A percentile compares a stretch with the other conserved stretches of the same genome.
These are phyloP conservation scores for Sinhomidia bicolor DNA, from an alignment of 2,888 invertebrate species.

Conservation along the genomic window DNA sequence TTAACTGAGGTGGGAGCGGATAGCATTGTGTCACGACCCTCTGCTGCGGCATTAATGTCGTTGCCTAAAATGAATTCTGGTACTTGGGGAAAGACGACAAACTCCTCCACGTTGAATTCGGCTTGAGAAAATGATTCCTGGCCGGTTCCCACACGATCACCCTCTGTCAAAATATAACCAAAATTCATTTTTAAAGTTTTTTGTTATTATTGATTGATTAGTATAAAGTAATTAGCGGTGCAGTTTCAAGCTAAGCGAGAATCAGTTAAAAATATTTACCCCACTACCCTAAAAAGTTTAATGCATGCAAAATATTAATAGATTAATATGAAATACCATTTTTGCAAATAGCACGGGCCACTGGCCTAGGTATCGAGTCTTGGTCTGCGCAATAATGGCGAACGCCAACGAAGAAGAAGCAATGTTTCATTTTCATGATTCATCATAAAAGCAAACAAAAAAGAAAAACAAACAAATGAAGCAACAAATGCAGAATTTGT, in stretches of 20 bases:
- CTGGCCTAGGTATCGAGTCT: constrained; percentile 58
- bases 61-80: constrained; percentile 72
- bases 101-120: constrained; percentile 74
- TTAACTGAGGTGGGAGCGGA: constrained; percentile 67
- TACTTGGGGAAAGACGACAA: constrained; percentile 74
- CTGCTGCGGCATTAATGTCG: constrained; percentile 66
- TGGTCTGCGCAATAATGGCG: constrained; percentile 59
- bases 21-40: constrained; percentile 65
- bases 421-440: constrained; percentile 43
- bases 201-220: too few relatives aligned
- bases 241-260: too few relatives aligned
- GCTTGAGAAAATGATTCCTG: constrained; percentile 70
- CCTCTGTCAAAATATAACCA: too few relatives aligned
- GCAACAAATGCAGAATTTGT: neutral
- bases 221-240: too few relatives aligned
- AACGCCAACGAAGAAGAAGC: constrained; percentile 24
- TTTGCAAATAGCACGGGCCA: constrained; percentile 69
- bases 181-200: too few relatives aligned
- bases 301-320: constrained; percentile 34
- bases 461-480: neutral
- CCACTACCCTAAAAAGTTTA: neutral
- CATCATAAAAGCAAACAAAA: constrained; percentile 45
- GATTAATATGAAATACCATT: constrained; percentile 54
- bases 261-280: too few relatives aligned
- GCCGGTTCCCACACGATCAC: constrained; percentile 54